These are phyloP conservation scores for Amia ocellicauda DNA, from an alignment of 2,113 vertebrate species.

Conservation along the genomic window DNA sequence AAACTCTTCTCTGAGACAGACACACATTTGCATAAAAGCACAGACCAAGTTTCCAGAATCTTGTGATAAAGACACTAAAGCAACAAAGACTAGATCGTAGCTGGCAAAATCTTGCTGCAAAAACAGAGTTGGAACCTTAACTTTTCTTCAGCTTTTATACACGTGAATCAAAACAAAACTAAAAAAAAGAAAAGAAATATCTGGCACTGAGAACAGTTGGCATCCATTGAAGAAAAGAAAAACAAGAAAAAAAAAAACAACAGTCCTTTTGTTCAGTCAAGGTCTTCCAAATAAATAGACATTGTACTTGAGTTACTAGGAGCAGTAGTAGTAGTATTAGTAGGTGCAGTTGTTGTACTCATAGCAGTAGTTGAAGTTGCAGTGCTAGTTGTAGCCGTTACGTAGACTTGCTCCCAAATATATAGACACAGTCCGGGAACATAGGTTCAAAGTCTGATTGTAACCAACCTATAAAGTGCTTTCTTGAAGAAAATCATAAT, in stretches of 20 bases:
- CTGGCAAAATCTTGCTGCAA: neutral
- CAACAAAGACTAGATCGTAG: neutral
- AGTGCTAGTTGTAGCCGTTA: constrained; percentile 31
- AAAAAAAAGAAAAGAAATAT: constrained; percentile 35
- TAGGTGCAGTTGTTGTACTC: constrained; percentile 32
- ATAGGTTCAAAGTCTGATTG: constrained; percentile 55
- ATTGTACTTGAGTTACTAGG: constrained; percentile 35
- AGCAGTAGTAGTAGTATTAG: constrained; percentile 46
- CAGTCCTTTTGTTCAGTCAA: constrained; percentile 38
- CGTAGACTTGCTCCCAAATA: neutral
- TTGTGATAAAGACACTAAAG: constrained; percentile 21
- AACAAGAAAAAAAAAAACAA: constrained; percentile 22
- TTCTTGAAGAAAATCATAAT: constrained; percentile 53
- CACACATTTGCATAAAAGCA: constrained; percentile 22
- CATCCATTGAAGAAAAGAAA: constrained; percentile 45
- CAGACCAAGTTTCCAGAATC: neutral
- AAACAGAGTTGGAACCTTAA: constrained; percentile 10
- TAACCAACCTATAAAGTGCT: constrained; percentile 75
- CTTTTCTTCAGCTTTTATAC: constrained; percentile 11
- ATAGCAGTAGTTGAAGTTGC: constrained; percentile 28
- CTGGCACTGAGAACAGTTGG: constrained; percentile 57
- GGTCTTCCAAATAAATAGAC: constrained; percentile 37
- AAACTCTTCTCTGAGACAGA: constrained; percentile 13
- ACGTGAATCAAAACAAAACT: constrained; percentile 40
- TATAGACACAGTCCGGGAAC: constrained; percentile 41